These are phyloP conservation scores for Acronicta leporina DNA, from an alignment of 2,888 invertebrate species.

Conservation along the genomic window DNA sequence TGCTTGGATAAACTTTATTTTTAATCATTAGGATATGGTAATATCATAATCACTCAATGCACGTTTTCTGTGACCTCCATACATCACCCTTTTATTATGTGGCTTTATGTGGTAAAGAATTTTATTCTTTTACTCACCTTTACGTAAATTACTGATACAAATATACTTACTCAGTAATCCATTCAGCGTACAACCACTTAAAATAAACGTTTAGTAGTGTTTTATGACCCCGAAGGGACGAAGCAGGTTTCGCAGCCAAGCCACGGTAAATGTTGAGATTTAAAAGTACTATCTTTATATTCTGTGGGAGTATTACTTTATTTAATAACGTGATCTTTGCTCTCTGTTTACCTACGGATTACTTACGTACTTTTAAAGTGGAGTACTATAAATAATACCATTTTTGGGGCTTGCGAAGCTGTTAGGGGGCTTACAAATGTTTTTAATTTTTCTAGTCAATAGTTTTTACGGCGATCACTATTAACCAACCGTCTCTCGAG, in stretches of 20 bases:
- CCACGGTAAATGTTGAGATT: constrained; percentile 18
- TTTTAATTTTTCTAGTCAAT: no score
- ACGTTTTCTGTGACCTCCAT: no score
- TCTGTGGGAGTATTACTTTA: constrained; percentile 14
- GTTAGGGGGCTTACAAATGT: no score
- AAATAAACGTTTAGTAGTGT: constrained; percentile 28
- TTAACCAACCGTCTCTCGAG: no score
- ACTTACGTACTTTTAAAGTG: no score
- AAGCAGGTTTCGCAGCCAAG: background rate
- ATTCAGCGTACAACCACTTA: constrained; percentile 21
- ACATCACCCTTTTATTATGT: background rate
- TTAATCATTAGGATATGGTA: no score
- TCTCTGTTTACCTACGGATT: background rate
- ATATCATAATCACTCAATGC: no score
- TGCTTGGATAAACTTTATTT: no score
- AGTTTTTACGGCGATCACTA: no score
- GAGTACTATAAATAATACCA: no score
- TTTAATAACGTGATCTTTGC: constrained; percentile 19
- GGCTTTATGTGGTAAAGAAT: background rate
- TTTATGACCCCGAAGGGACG: constrained; percentile 29
- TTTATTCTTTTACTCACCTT: background rate
- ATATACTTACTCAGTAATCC: background rate
- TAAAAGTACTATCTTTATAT: constrained; percentile 15
- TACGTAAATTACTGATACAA: background rate
- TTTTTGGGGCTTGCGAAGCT: no score